A percentile compares a stretch with the other conserved stretches of the same genome.
phyloP scores from a whole-genome alignment of 2,888 invertebrate genomes.

The Lycia hirtaria region DNA sequence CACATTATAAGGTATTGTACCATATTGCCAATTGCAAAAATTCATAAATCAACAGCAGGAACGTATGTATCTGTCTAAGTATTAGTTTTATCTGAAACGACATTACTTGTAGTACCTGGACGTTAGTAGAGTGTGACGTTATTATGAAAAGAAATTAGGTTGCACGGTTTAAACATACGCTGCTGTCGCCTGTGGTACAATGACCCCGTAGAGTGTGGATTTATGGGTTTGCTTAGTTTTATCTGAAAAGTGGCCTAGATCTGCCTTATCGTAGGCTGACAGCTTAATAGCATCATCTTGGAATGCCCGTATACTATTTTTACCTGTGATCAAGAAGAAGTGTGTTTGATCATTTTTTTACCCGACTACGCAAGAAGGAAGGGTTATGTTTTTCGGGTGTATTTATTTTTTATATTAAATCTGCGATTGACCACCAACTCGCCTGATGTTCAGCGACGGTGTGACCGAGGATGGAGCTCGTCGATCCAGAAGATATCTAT shows the following conservation, averaged over 20 bases:
- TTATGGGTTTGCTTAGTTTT: slow-evolving; percentile 18
- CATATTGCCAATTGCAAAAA: too few species aligned
- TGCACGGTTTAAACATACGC: slow-evolving; percentile 57
- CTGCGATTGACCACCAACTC: too few species aligned
- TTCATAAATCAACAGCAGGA: neutral
- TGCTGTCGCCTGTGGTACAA: slow-evolving; percentile 43
- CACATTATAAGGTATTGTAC: too few species aligned
- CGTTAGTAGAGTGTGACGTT: slow-evolving; percentile 74
- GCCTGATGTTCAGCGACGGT: too few species aligned
- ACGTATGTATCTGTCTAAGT: slow-evolving; percentile 22
- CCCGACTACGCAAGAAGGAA: too few species aligned
- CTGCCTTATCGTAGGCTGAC: slow-evolving; percentile 23
- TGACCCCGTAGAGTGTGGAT: slow-evolving; percentile 39
- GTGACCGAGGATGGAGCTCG: too few species aligned
- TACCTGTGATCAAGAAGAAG: neutral
- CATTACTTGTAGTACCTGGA: slow-evolving; percentile 53
- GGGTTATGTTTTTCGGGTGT: too few species aligned
- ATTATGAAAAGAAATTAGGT: slow-evolving; percentile 80
- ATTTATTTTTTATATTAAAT: too few species aligned
- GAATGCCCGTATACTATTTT: neutral
- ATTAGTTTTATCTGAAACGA: slow-evolving; percentile 61
- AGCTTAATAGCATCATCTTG: slow-evolving; percentile 14
- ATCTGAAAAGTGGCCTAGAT: slow-evolving; percentile 27
- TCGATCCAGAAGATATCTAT: too few species aligned
- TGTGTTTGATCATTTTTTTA: too few species aligned